Percentiles rank a stretch among this genome's conserved stretches.
These are phyloP conservation scores for Drosophila kanapiae DNA, from an alignment of 1,140 invertebrate species.

Conservation along the genomic window DNA sequence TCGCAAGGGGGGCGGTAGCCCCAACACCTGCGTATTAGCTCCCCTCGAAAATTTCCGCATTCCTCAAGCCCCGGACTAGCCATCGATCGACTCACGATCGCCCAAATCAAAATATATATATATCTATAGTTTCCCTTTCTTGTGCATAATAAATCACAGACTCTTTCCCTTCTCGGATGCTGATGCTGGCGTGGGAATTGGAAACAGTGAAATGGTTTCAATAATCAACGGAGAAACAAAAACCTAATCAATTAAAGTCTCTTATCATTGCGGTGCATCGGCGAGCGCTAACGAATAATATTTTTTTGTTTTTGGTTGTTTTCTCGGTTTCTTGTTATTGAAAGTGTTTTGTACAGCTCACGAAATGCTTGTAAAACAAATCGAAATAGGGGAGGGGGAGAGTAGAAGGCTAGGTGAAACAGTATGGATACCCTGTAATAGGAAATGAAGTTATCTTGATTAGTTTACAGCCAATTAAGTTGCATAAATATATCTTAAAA, in stretches of 20 bases:
- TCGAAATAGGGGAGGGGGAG: conserved; percentile 31
- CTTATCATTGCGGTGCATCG: conserved; percentile 84
- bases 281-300: conserved; percentile 55
- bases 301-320: conserved; percentile 33
- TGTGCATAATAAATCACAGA: conserved; percentile 52
- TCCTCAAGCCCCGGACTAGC: conserved; percentile 29
- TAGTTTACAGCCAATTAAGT: background rate
- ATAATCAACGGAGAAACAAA: conserved; percentile 67
- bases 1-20: conserved; percentile 60
- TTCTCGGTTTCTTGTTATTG: conserved; percentile 52
- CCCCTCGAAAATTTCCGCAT: conserved; percentile 64
- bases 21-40: conserved; percentile 76
- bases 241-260: conserved; percentile 84
- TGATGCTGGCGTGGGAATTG: conserved; percentile 71
- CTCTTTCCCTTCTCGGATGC: conserved; percentile 49
- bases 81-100: conserved; percentile 11
- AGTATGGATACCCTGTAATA: conserved; percentile 7
- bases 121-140: conserved; percentile 52
- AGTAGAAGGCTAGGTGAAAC: background rate
- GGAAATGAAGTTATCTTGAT: background rate
- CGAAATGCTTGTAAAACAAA: conserved; percentile 57
- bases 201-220: conserved; percentile 72
- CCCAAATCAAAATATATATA: conserved; percentile 40
- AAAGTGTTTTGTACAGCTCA: conserved; percentile 62
- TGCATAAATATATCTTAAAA: background rate